These are phyloP conservation scores for Cyphomyrus discorhynchus DNA, from an alignment of 2,113 vertebrate genomes.

Conservation along the genomic window DNA sequence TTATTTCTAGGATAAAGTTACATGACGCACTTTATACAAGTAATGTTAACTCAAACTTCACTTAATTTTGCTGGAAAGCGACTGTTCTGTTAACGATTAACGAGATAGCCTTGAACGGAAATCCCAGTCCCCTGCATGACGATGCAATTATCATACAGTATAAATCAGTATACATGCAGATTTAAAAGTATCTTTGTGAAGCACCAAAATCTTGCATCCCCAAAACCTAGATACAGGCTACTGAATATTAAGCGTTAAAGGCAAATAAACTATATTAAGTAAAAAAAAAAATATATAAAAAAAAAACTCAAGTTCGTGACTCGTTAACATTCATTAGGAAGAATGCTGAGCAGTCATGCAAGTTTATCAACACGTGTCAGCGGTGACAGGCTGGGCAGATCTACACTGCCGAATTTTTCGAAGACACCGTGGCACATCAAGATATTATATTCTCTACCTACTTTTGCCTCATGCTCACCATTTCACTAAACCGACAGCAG, in stretches of 20 bases:
- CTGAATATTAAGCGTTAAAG: not conserved
- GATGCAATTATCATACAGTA: not conserved
- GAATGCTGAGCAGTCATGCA: not conserved
- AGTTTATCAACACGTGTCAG: slow-evolving; percentile 16
- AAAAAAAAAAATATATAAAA: not conserved
- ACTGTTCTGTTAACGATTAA: not conserved
- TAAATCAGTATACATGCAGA: not conserved
- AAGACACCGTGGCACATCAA: slow-evolving; percentile 51
- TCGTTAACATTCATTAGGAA: not conserved
- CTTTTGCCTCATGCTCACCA: not conserved
- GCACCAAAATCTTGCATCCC: not conserved
- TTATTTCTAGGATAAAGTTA: not conserved
- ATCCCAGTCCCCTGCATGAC: not conserved
- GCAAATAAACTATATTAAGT: not conserved
- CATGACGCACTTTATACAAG: not conserved
- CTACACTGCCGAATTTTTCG: not conserved
- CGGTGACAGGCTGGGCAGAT: not conserved
- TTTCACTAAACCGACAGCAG: not conserved
- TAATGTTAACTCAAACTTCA: not conserved
- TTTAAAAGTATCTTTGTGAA: not conserved
- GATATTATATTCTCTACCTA: slow-evolving; percentile 6
- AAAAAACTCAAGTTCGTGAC: not conserved
- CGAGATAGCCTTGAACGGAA: not conserved
- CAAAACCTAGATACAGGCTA: not conserved
- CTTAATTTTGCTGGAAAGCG: not conserved